Percentiles rank a stretch among this genome's conserved stretches.
These are phyloP conservation scores for Corbicula japonica DNA, from an alignment of 2,888 invertebrate genomes.

Conservation along the genomic window DNA sequence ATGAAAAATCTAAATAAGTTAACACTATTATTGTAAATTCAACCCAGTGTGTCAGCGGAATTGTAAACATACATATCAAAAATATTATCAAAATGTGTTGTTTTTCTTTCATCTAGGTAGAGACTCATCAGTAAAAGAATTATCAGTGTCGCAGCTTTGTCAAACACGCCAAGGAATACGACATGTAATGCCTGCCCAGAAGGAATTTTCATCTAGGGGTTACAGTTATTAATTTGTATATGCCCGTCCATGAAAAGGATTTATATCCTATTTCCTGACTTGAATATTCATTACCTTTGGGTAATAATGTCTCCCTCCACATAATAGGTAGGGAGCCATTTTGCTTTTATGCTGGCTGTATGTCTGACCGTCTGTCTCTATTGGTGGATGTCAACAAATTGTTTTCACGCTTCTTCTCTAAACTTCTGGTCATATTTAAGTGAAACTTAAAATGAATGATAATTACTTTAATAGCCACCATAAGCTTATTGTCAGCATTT, in stretches of 20 bases:
- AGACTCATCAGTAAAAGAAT: not conserved
- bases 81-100: not conserved
- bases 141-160: not conserved
- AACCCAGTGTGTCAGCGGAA: not conserved
- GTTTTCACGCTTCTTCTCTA: constrained; percentile 2
- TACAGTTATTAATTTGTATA: constrained; percentile 2
- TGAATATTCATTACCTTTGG: constrained; percentile 1
- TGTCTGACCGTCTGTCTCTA: constrained; percentile 1
- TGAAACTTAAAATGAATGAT: constrained; percentile 1
- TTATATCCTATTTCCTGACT: not conserved
- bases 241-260: constrained; percentile 1
- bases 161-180: not conserved
- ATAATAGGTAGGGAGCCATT: constrained; percentile 4
- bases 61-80: not conserved
- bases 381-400: not conserved
- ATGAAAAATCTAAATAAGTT: not conserved
- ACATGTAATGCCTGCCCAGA: constrained; percentile 4
- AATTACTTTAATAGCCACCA: not conserved
- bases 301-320: constrained; percentile 2
- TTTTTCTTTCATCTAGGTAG: not conserved
- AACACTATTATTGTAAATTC: not conserved
- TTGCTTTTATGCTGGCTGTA: not conserved
- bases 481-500: constrained; percentile 2
- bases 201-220: constrained; percentile 1
- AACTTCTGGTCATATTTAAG: not conserved